phyloP scores from a whole-genome alignment of 2,888 invertebrate species.

The Celastrina argiolus region DNA sequence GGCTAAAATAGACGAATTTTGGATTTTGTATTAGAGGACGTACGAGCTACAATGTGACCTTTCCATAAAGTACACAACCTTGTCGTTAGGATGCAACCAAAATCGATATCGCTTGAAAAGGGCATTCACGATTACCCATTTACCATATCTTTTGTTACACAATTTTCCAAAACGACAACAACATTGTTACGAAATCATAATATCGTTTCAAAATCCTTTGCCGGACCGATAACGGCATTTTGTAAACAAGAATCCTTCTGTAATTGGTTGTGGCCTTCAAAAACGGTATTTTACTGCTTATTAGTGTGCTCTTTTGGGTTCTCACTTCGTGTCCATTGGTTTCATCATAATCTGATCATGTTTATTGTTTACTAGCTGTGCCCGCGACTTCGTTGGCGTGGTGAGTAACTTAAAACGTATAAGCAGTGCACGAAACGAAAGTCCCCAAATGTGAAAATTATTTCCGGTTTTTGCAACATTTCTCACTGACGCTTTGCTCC shows the following conservation, averaged over 20 bases:
- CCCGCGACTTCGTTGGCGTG: too few relatives aligned
- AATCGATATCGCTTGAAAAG: slow-evolving; percentile 19
- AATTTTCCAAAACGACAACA: not conserved
- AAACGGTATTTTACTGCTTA: not conserved
- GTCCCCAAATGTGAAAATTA: too few relatives aligned
- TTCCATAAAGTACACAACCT: not conserved
- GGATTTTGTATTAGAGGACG: not conserved
- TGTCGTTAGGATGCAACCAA: slow-evolving; percentile 19
- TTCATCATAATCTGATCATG: not conserved
- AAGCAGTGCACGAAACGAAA: too few relatives aligned
- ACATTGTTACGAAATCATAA: slow-evolving; percentile 1
- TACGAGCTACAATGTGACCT: not conserved
- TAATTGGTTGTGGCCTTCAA: not conserved
- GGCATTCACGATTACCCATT: slow-evolving; percentile 16
- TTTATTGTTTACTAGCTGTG: not conserved
- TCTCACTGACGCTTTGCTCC: too few relatives aligned
- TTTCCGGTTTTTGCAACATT: too few relatives aligned
- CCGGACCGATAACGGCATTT: not conserved
- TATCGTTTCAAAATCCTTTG: slow-evolving; percentile 9
- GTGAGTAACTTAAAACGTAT: too few relatives aligned
- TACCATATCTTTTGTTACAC: slow-evolving; percentile 9
- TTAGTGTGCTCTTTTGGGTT: not conserved
- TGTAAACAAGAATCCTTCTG: not conserved
- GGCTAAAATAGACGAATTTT: too few relatives aligned
- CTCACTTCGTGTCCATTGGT: not conserved